phyloP scores from a whole-genome alignment of 1,140 invertebrate species.

The Asbolus verrucosus region DNA sequence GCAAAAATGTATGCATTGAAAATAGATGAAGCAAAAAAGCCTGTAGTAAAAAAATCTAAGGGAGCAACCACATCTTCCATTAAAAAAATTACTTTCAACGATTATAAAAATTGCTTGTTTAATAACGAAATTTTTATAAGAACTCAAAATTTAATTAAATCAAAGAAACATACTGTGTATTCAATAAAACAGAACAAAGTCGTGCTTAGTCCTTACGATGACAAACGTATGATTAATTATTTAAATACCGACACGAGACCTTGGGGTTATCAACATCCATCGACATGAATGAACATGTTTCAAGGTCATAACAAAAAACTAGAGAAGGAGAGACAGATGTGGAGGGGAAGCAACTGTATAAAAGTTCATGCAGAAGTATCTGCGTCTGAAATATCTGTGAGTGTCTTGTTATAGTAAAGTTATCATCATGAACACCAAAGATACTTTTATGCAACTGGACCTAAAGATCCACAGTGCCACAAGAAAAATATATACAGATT shows the following conservation, averaged over 20 bases:
- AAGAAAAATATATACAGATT: too few species aligned
- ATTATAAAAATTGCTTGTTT: conserved; percentile 54
- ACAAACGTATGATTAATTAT: conserved; percentile 49
- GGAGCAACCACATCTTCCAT: conserved; percentile 53
- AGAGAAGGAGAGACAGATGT: too few species aligned
- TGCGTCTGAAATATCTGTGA: too few species aligned
- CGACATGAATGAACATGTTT: too few species aligned
- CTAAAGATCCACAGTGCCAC: too few species aligned
- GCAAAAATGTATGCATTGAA: conserved; percentile 65
- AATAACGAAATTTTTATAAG: conserved; percentile 37
- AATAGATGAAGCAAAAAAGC: conserved; percentile 48
- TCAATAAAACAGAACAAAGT: conserved; percentile 51
- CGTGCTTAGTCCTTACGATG: conserved; percentile 50
- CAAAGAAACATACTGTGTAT: conserved; percentile 52
- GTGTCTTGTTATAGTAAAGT: too few species aligned
- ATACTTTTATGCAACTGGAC: too few species aligned
- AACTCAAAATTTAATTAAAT: conserved; percentile 46
- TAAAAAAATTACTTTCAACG: conserved; percentile 52
- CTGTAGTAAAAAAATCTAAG: conserved; percentile 56
- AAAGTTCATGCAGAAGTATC: too few species aligned
- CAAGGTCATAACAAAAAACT: too few species aligned
- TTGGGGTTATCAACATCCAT: too few species aligned
- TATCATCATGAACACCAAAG: too few species aligned
- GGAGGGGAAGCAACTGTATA: too few species aligned
- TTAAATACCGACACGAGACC: conserved; percentile 47